Conservation (phyloP, 2,888 invertebrate genomes). For the Microplitis deprimator region DNA sequence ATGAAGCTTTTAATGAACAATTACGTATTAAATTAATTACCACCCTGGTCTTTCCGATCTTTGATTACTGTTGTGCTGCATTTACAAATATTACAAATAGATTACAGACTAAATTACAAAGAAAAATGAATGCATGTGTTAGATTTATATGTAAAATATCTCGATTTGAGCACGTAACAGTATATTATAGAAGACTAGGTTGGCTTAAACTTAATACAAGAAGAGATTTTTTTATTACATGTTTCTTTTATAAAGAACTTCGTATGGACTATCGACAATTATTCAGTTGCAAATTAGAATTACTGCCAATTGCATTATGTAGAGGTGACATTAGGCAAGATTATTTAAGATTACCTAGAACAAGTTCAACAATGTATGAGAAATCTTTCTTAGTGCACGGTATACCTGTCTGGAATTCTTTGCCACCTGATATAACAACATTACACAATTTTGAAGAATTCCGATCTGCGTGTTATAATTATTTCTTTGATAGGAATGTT, state of each 20-base stretch:
- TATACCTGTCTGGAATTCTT: too few relatives aligned
- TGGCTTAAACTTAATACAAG: too few relatives aligned
- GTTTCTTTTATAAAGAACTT: neutral
- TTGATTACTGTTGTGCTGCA: conserved; percentile 2
- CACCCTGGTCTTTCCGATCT: conserved; percentile 1
- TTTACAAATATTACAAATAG: conserved; percentile 21
- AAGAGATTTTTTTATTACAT: neutral
- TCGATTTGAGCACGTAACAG: neutral
- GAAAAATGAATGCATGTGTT: conserved; percentile 7
- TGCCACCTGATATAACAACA: neutral
- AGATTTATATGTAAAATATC: conserved; percentile 26
- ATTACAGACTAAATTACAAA: conserved; percentile 11
- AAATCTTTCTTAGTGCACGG: too few relatives aligned
- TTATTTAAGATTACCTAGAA: neutral
- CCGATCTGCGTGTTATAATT: too few relatives aligned
- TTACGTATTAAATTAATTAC: conserved; percentile 1
- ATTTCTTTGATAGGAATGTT: too few relatives aligned
- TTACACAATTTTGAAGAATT: too few relatives aligned
- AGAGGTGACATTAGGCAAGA: conserved; percentile 1
- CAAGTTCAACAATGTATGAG: neutral
- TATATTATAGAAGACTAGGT: neutral
- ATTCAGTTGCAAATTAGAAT: neutral
- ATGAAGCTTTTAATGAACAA: neutral
- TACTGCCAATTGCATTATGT: neutral
- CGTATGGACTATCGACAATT: neutral